Conservation (phyloP, 2,113 vertebrate species). For the zebrafish (Danio rerio) region DNA sequence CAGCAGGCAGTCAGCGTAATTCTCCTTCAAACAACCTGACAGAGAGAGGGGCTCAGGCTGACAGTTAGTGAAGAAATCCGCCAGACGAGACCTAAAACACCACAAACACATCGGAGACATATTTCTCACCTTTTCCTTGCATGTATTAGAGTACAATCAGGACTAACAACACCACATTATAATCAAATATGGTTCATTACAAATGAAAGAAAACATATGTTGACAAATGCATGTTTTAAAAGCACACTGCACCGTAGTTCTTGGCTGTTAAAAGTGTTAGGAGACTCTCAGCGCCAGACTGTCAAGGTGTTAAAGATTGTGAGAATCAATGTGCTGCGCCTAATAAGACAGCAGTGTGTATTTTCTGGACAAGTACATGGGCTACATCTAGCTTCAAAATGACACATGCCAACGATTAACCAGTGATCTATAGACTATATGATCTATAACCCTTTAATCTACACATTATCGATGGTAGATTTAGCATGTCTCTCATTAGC, state of each 20-base stretch:
- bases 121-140: not conserved
- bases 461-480: too few relatives aligned
- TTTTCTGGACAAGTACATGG: constrained; percentile 33
- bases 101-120: not conserved
- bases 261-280: constrained; percentile 13
- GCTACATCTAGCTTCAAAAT: not conserved
- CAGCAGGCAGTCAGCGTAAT: constrained; percentile 94
- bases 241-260: not conserved
- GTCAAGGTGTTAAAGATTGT: constrained; percentile 3
- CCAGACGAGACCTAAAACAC: constrained; percentile 88
- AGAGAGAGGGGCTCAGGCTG: constrained; percentile 88
- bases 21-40: constrained; percentile 93
- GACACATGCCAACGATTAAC: not conserved
- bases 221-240: not conserved
- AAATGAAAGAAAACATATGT: constrained; percentile 22
- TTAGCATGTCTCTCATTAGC: too few relatives aligned
- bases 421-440: too few relatives aligned
- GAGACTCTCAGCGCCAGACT: constrained; percentile 1
- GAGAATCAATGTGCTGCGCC: constrained; percentile 38
- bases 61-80: constrained; percentile 96
- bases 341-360: constrained; percentile 28
- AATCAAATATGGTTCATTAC: constrained; percentile 2
- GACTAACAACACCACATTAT: not conserved
- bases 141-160: not conserved
- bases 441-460: too few relatives aligned